A percentile compares a stretch with the other conserved stretches of the same genome.
Conservation (phyloP, 2,113 vertebrate genomes). For the Rhinogobius similis region DNA sequence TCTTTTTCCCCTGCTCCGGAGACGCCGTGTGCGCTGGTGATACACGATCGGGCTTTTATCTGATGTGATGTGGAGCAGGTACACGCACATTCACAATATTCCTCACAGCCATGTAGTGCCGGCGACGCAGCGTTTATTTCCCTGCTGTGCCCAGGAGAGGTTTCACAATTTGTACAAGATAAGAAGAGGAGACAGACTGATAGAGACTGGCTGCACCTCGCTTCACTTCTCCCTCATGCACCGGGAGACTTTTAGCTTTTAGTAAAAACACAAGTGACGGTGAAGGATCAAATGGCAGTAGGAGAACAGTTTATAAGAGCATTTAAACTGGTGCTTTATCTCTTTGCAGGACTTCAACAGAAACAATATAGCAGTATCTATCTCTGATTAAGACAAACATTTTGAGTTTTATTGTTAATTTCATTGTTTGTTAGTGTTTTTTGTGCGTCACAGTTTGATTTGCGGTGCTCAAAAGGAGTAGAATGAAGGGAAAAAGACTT, state of each 20-base stretch:
- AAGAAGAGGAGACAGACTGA: slow-evolving; percentile 58
- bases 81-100: slow-evolving; percentile 40
- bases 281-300: slow-evolving; percentile 65
- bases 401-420: too few species aligned
- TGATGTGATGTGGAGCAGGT: slow-evolving; percentile 22
- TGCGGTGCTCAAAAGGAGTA: too few species aligned
- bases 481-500: too few species aligned
- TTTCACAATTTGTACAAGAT: slow-evolving; percentile 64
- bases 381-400: too few species aligned
- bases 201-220: slow-evolving; percentile 38
- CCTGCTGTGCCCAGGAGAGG: slow-evolving; percentile 58
- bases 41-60: slow-evolving; percentile 51
- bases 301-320: not conserved
- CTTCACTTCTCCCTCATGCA: slow-evolving; percentile 48
- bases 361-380: not conserved
- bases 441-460: too few species aligned
- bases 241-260: slow-evolving; percentile 74
- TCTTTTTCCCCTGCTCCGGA: slow-evolving; percentile 18
- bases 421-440: too few species aligned
- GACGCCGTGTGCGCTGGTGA: slow-evolving; percentile 26
- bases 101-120: slow-evolving; percentile 36
- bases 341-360: not conserved
- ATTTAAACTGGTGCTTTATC: not conserved
- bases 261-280: slow-evolving; percentile 63
- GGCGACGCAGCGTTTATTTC: slow-evolving; percentile 41